Evolutionary conservation across 1,140 invertebrate species (phyloP).

Genomic region (Geopemphigus sp.): DNA sequence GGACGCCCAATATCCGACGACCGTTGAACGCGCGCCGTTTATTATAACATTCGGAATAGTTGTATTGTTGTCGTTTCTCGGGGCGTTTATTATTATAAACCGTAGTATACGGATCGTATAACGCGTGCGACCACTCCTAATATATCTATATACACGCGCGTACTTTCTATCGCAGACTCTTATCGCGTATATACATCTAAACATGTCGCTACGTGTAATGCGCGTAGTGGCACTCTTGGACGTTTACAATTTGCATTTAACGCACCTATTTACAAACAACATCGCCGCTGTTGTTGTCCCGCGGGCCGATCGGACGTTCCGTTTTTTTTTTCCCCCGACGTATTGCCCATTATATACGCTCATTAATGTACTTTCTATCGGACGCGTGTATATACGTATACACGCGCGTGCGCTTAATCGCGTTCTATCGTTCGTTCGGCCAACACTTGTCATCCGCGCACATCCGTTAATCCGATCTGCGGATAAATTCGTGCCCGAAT

Average conservation of each 20-base stretch:
- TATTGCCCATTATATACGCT: no score
- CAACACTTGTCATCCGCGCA: neutral
- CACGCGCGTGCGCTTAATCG: neutral
- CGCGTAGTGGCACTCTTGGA: neutral
- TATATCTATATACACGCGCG: neutral
- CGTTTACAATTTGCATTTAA: constrained; percentile 20
- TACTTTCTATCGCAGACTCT: constrained; percentile 14
- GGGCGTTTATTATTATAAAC: neutral
- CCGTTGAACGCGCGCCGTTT: no score
- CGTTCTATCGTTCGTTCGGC: neutral
- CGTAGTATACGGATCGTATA: neutral
- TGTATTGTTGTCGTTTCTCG: neutral
- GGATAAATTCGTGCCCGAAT: neutral
- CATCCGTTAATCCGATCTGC: neutral
- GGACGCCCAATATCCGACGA: no score
- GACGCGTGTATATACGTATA: no score
- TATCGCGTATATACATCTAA: neutral
- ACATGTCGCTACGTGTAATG: neutral
- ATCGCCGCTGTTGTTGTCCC: neutral
- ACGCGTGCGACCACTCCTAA: neutral
- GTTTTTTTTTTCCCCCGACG: no score
- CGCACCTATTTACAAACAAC: constrained; percentile 23
- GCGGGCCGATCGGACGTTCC: neutral
- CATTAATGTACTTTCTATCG: constrained; percentile 16
- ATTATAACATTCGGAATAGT: no score